Evolutionary conservation across 2,888 invertebrate species (phyloP).

Genomic region (Tipula helvola): DNA sequence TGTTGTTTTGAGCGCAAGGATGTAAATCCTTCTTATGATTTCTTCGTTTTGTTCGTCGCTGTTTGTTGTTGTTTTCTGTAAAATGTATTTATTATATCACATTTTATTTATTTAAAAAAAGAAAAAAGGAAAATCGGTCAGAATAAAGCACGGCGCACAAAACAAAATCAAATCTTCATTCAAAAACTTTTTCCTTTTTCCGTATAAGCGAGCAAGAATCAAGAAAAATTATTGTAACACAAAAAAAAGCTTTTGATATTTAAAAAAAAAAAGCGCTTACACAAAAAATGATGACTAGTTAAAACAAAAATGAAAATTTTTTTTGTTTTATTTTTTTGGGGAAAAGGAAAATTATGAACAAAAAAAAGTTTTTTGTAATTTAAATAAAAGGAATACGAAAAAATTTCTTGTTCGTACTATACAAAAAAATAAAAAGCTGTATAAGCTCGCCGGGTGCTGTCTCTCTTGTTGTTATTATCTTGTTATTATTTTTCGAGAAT

Average conservation of each 20-base stretch:
- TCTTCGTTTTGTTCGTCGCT: background rate
- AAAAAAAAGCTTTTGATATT: background rate
- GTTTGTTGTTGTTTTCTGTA: background rate
- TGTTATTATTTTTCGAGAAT: background rate
- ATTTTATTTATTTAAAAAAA: background rate
- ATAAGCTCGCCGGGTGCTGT: conserved; percentile 4
- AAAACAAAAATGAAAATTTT: background rate
- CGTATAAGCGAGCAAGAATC: background rate
- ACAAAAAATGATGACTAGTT: background rate
- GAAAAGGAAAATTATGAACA: background rate
- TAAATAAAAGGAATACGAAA: background rate
- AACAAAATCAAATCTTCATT: background rate
- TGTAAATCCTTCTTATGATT: background rate
- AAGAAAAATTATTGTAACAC: background rate
- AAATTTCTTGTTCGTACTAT: background rate
- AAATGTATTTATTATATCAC: background rate
- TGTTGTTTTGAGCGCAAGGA: background rate
- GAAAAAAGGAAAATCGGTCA: background rate
- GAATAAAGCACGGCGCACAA: background rate
- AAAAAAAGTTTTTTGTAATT: background rate
- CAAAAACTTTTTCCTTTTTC: background rate
- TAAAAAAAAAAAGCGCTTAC: background rate
- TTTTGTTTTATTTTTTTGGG: background rate
- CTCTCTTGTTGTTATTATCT: conserved; percentile 4
- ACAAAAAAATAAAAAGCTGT: background rate